These are phyloP conservation scores for Itoplectis maculator DNA, from an alignment of 2,888 invertebrate genomes.

Conservation along the genomic window DNA sequence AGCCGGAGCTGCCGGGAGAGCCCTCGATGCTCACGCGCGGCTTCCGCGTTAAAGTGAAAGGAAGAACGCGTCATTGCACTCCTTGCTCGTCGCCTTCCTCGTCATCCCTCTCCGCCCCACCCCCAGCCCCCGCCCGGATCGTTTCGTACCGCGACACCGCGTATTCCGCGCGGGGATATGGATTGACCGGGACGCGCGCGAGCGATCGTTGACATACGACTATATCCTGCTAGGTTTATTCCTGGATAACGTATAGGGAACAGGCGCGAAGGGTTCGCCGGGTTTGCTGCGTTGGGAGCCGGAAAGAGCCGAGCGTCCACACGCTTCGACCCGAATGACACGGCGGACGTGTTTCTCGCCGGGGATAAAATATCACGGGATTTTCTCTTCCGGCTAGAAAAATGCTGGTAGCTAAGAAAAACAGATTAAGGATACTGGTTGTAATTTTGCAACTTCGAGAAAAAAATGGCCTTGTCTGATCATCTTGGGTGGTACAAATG, in stretches of 20 bases:
- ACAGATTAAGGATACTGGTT: no score
- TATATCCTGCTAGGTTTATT: conserved; percentile 53
- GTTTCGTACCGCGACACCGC: not conserved
- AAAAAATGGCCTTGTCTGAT: no score
- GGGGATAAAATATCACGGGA: conserved; percentile 26
- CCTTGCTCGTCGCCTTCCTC: conserved; percentile 52
- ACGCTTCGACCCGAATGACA: conserved; percentile 11
- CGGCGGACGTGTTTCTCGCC: not conserved
- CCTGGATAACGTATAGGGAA: conserved; percentile 25
- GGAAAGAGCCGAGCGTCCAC: conserved; percentile 37
- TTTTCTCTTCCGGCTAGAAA: not conserved
- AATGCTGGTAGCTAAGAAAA: not conserved
- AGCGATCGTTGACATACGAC: conserved; percentile 51
- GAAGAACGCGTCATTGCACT: conserved; percentile 68
- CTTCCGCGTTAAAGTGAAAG: conserved; percentile 68
- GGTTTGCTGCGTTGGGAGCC: not conserved
- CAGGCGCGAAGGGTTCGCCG: not conserved
- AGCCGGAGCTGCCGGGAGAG: conserved; percentile 26
- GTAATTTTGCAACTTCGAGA: no score
- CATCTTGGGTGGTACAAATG: no score
- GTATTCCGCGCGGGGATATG: not conserved
- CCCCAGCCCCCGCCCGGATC: conserved; percentile 12
- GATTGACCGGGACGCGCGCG: conserved; percentile 22
- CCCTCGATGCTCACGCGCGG: conserved; percentile 59
- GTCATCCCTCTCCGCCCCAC: conserved; percentile 48